Evolutionary conservation across 2,888 invertebrate species (phyloP), one percentile per base, ranked within the genome.

Genomic region (Cheilosia vulpina): DNA sequence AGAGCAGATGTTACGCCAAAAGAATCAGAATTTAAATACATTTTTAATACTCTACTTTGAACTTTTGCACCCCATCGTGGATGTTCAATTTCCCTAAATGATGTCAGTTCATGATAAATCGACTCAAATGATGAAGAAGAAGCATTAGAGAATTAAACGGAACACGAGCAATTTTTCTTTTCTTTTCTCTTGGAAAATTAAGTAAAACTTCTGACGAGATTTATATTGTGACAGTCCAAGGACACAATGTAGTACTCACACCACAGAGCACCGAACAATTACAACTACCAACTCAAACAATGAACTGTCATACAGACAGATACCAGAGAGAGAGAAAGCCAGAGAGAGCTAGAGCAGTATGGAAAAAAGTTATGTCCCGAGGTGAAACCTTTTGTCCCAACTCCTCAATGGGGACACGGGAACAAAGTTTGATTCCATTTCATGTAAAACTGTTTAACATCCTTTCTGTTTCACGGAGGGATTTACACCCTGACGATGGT

Each of bases 151-250:
- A 38, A 4, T 38, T 41, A 55, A 45, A 62, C 2, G n/a, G 24
- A 6, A 41, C 17, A 31, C 47, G 13, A 50, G 52, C 27, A 62
- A 62, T 52, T 38, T 31, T 15, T 52, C 52, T 24, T 24, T 24
- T 24, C 24, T 24, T 15, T 24, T 0, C 5, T 15, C 24, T 24
- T 58, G n/a, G n/a, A 55, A 55, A 63, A 57, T 71, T 63, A 71
- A 78, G 55, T 57, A 65, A 71, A 65, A 78, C 78, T 71, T 19
- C 55, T 55, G 55, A 27, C 15, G 50, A 58, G 47, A 71, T 71
- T 65, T 78, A 63, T 71, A 31, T 55, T 66, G 68, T 47, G 69
- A 68, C 68, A 77, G 53, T 60, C 52, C 62, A 68, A 62, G 62
- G 62, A 62, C 68, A 62, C n/a, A 69, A 45, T 77, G 77, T 60